A percentile compares a stretch with the other conserved stretches of the same genome.
phyloP scores from a whole-genome alignment of 2,888 invertebrate species.

The Tiliacea citrago region DNA sequence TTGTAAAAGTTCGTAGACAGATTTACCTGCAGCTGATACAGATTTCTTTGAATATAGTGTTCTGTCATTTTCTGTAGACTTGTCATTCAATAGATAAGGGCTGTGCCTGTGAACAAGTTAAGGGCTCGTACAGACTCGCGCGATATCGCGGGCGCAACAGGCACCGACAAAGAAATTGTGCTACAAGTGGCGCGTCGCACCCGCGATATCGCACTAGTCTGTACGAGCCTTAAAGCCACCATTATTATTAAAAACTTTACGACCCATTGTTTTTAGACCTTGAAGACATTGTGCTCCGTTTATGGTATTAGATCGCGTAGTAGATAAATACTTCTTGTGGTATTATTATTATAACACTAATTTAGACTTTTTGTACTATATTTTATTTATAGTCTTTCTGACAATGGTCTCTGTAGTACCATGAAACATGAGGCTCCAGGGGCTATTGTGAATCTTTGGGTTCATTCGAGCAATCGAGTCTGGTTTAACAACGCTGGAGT shows the following conservation, averaged over 20 bases:
- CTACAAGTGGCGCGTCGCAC: too few relatives aligned
- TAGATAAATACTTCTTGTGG: slow-evolving; percentile 2
- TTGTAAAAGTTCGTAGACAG: slow-evolving; percentile 11
- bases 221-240: too few relatives aligned
- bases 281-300: slow-evolving; percentile 17
- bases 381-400: background rate
- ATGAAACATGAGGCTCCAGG: too few relatives aligned
- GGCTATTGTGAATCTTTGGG: too few relatives aligned
- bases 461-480: too few relatives aligned
- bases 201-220: too few relatives aligned
- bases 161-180: too few relatives aligned
- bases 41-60: slow-evolving; percentile 18
- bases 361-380: background rate
- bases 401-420: too few relatives aligned
- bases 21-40: slow-evolving; percentile 30
- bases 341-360: background rate
- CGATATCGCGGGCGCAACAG: too few relatives aligned
- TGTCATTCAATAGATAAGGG: slow-evolving; percentile 10
- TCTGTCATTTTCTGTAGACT: slow-evolving; percentile 6
- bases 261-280: slow-evolving; percentile 7
- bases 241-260: slow-evolving; percentile 21
- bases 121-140: too few relatives aligned
- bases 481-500: too few relatives aligned
- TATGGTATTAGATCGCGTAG: slow-evolving; percentile 17
- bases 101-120: slow-evolving; percentile 17